These are phyloP conservation scores for Camelus bactrianus DNA, from an alignment of 2,113 vertebrate genomes.

Conservation along the genomic window DNA sequence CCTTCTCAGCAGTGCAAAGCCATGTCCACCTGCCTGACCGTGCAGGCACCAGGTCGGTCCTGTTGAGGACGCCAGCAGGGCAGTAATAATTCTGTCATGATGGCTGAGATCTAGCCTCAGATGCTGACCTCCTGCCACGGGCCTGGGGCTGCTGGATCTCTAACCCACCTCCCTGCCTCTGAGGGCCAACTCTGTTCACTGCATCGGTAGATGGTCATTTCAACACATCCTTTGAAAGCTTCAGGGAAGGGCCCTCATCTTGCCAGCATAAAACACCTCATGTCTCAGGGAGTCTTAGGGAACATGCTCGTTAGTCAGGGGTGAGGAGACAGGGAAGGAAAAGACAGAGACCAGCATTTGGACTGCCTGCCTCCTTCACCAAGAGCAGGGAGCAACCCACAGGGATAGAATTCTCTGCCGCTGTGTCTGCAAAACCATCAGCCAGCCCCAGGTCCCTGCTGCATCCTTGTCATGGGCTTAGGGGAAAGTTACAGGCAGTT, in stretches of 20 bases:
- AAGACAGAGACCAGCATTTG: background rate
- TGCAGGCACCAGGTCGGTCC: background rate
- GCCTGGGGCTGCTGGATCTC: background rate
- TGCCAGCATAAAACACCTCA: background rate
- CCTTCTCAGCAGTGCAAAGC: background rate
- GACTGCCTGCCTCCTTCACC: background rate
- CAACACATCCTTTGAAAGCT: background rate
- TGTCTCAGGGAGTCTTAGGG: background rate
- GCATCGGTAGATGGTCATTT: background rate
- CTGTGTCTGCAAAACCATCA: background rate
- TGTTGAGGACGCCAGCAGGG: background rate
- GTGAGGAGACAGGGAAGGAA: background rate
- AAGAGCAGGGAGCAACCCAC: background rate
- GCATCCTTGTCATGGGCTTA: background rate
- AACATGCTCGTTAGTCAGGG: background rate
- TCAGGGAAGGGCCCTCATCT: background rate
- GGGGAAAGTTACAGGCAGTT: background rate
- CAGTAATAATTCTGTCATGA: background rate
- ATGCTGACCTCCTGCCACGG: background rate
- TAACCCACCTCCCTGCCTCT: background rate
- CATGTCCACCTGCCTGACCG: rapidly evolving
- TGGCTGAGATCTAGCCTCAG: background rate
- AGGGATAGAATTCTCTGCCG: background rate
- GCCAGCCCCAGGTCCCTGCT: background rate
- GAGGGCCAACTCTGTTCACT: background rate